Conservation (phyloP, 2,113 vertebrate genomes). For the Oceanodroma tethys region DNA sequence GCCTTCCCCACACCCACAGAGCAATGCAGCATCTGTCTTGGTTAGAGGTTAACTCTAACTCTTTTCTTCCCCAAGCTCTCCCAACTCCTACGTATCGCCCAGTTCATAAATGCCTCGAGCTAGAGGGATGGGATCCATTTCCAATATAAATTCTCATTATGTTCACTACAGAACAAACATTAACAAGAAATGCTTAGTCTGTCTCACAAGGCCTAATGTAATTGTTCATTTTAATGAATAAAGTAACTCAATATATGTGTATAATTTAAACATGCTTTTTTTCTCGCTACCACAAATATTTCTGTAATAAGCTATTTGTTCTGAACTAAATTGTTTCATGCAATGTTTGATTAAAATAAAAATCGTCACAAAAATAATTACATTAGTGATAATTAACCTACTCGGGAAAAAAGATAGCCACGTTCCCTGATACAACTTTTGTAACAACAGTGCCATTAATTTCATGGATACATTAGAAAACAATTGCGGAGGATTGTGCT, state of each 20-base stretch:
- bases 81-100: fast-evolving
- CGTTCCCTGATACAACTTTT: neutral
- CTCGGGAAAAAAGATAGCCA: conserved; percentile 36
- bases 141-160: neutral
- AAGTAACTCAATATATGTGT: conserved; percentile 21
- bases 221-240: conserved; percentile 61
- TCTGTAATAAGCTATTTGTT: conserved; percentile 64
- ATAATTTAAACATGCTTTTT: conserved; percentile 33
- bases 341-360: conserved; percentile 71
- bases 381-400: conserved; percentile 71
- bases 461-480: neutral
- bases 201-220: neutral
- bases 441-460: conserved; percentile 21
- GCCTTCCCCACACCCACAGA: neutral
- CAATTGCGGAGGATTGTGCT: neutral
- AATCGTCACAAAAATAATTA: conserved; percentile 70
- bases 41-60: no score
- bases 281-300: conserved; percentile 27
- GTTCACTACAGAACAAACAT: neutral
- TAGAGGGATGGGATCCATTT: neutral
- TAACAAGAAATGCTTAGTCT: neutral
- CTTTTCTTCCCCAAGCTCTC: neutral
- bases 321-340: conserved; percentile 60
- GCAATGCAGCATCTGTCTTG: fast-evolving
- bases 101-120: neutral